phyloP scores from a whole-genome alignment of 2,113 vertebrate genomes.

The Parotia lawesii region DNA sequence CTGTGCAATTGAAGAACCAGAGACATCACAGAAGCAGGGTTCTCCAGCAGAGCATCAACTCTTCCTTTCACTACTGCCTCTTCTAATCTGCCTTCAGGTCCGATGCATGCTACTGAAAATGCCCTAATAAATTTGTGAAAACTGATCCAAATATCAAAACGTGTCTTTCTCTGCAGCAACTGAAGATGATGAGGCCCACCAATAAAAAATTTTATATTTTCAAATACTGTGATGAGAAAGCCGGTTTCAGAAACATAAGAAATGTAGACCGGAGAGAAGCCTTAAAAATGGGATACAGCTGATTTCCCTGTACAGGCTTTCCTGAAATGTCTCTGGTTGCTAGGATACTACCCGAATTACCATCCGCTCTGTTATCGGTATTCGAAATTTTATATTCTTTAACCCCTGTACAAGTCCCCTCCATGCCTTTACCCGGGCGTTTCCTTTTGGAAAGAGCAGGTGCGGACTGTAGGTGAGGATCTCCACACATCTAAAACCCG shows the following conservation, averaged over 20 bases:
- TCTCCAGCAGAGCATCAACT: not conserved
- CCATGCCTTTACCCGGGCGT: not conserved
- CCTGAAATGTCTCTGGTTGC: conserved; percentile 26
- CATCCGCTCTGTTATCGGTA: not conserved
- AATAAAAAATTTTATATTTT: not conserved
- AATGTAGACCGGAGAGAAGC: not conserved
- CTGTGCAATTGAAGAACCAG: not conserved
- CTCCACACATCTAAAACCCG: not conserved
- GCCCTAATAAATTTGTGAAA: not conserved
- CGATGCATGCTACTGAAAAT: not conserved
- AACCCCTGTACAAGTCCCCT: not conserved
- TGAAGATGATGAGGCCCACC: not conserved
- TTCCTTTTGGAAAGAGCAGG: not conserved
- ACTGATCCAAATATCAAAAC: not conserved
- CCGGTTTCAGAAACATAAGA: not conserved
- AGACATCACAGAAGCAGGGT: rapidly evolving
- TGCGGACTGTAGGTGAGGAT: not conserved
- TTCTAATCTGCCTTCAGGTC: not conserved
- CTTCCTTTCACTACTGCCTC: not conserved
- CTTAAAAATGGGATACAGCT: not conserved
- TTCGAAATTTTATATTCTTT: not conserved
- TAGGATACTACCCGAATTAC: conserved; percentile 18
- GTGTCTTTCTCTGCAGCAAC: not conserved
- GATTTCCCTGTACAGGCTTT: not conserved
- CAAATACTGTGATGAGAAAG: not conserved